phyloP scores from a whole-genome alignment of 2,113 vertebrate species.

The Peromyscus leucopus region DNA sequence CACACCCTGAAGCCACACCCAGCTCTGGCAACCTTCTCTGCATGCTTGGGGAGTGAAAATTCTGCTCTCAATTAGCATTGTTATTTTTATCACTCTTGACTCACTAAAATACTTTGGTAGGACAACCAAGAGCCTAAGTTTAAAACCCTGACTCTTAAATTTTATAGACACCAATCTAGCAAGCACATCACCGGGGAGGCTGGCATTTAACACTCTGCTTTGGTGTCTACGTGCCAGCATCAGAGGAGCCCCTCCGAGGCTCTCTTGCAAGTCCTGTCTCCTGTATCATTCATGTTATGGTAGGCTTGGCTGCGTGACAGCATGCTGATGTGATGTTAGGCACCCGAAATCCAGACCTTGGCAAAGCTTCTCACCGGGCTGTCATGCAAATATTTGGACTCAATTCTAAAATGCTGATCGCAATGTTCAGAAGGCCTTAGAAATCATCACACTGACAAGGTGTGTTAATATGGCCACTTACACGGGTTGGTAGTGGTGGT shows the following conservation, averaged over 20 bases:
- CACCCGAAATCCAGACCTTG: too few species aligned
- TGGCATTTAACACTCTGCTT: background rate
- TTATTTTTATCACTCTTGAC: constrained; percentile 39
- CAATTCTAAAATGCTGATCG: background rate
- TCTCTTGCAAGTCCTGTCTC: background rate
- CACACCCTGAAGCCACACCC: background rate
- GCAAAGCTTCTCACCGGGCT: background rate
- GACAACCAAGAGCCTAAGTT: background rate
- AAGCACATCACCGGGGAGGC: background rate
- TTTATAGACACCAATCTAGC: background rate
- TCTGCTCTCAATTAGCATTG: background rate
- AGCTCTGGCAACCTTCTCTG: background rate
- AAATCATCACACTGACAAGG: background rate
- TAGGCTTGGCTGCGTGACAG: fast-evolving
- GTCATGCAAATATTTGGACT: background rate
- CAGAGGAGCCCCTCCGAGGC: too few species aligned
- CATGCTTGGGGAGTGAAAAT: background rate
- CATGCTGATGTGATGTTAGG: background rate
- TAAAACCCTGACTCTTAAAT: background rate
- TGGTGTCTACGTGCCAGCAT: background rate
- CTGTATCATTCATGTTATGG: fast-evolving
- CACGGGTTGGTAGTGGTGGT: fast-evolving
- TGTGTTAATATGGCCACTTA: background rate
- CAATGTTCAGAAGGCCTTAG: background rate
- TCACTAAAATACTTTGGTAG: background rate